These are phyloP conservation scores for Tenthredo distinguenda DNA, from an alignment of 2,888 invertebrate genomes.

Conservation along the genomic window DNA sequence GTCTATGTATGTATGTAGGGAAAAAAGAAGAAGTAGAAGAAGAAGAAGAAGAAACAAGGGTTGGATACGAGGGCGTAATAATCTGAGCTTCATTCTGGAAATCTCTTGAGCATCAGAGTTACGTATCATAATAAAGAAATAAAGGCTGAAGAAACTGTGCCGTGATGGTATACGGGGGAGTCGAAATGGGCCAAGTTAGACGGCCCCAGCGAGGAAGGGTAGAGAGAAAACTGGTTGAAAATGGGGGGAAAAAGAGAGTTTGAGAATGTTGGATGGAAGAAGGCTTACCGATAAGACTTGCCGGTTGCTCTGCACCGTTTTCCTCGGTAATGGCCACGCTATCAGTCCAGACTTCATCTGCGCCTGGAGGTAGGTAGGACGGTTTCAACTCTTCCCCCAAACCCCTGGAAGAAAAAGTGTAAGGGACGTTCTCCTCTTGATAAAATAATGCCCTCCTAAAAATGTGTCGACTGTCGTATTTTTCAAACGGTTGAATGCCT, in stretches of 20 bases:
- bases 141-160: slow-evolving; percentile 15
- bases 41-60: slow-evolving; percentile 23
- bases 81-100: slow-evolving; percentile 39
- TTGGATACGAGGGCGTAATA: slow-evolving; percentile 41
- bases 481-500: background rate
- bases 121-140: slow-evolving; percentile 51
- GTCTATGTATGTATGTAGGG: background rate
- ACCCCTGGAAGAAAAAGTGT: background rate
- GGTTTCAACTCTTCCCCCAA: background rate
- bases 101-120: slow-evolving; percentile 24
- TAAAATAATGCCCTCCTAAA: background rate
- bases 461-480: slow-evolving; percentile 6
- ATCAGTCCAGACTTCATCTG: slow-evolving; percentile 34
- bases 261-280: slow-evolving; percentile 47
- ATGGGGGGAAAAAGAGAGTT: background rate
- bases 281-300: slow-evolving; percentile 50
- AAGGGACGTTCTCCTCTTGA: background rate
- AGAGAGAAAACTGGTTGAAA: background rate
- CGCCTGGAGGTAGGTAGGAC: background rate
- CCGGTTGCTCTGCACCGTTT: slow-evolving; percentile 1
- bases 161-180: background rate
- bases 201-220: background rate
- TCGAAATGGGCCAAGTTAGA: slow-evolving; percentile 41
- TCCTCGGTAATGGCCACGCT: slow-evolving; percentile 38
- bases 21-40: background rate